Conservation (phyloP, 2,888 invertebrate genomes). For the Pheosia gnoma region DNA sequence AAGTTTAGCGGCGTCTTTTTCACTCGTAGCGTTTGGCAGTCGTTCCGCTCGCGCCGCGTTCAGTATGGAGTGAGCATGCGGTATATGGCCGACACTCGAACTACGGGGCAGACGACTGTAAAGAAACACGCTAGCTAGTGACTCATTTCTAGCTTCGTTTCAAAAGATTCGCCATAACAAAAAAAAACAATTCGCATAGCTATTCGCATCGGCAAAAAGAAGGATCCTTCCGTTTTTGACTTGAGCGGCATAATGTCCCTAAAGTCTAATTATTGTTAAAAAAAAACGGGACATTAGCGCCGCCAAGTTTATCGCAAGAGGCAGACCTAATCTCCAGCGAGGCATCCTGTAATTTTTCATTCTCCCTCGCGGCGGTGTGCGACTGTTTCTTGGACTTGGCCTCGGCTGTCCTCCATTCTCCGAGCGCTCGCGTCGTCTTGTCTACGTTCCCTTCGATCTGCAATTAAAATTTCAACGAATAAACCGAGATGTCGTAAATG, state of each 20-base stretch:
- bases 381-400: conserved; percentile 95
- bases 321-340: conserved; percentile 76
- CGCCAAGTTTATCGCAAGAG: conserved; percentile 42
- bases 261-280: conserved; percentile 15
- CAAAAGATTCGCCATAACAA: conserved; percentile 46
- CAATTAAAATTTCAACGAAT: conserved; percentile 25
- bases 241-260: conserved; percentile 30
- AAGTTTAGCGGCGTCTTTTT: conserved; percentile 89
- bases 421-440: conserved; percentile 91
- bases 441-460: conserved; percentile 92
- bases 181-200: conserved; percentile 44
- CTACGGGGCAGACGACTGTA: conserved; percentile 78
- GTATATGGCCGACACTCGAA: conserved; percentile 84
- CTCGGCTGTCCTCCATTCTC: conserved; percentile 94
- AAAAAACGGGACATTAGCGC: conserved; percentile 41
- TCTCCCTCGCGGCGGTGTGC: conserved; percentile 93
- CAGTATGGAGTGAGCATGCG: conserved; percentile 78
- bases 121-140: conserved; percentile 37
- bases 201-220: conserved; percentile 53
- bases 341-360: conserved; percentile 95
- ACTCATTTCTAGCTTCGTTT: conserved; percentile 17
- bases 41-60: conserved; percentile 74
- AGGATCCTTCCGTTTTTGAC: conserved; percentile 64
- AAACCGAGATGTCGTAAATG: conserved; percentile 7
- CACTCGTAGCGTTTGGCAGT: conserved; percentile 63